These are phyloP conservation scores for Scolopax bukidnonensis DNA, from an alignment of 2,797 vertebrate species.

Conservation along the genomic window DNA sequence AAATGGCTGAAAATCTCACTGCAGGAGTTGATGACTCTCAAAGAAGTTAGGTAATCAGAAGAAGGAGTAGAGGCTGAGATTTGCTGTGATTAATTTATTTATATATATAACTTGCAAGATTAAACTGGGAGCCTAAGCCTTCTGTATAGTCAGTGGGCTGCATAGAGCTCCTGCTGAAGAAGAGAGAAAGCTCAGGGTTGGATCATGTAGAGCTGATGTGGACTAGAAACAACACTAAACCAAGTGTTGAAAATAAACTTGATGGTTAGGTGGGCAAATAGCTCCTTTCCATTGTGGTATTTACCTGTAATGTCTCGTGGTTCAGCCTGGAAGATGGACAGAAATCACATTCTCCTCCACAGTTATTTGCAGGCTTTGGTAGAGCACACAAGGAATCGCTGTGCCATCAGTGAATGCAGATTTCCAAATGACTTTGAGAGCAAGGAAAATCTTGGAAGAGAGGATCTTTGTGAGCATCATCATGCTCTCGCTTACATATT, in stretches of 20 bases:
- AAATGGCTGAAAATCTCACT: background rate
- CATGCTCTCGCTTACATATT: background rate
- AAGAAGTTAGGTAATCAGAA: background rate
- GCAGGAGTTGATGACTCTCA: background rate
- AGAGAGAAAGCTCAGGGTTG: background rate
- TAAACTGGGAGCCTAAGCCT: background rate
- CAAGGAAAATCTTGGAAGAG: background rate
- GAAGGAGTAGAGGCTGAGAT: background rate
- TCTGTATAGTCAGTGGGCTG: background rate
- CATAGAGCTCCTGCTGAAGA: background rate
- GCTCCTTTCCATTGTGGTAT: background rate
- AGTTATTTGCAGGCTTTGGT: background rate
- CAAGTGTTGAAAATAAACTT: background rate
- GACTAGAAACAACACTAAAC: background rate
- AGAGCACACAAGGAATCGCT: background rate
- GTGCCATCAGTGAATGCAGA: background rate
- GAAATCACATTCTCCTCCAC: background rate
- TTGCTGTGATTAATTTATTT: background rate
- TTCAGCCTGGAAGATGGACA: background rate
- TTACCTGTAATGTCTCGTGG: background rate
- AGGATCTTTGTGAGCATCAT: background rate
- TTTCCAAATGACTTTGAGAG: background rate
- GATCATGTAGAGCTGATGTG: background rate
- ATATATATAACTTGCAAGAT: background rate
- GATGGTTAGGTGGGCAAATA: background rate